Evolutionary conservation across 2,888 invertebrate genomes (phyloP).

Genomic region (Argyresthia goedartella): DNA sequence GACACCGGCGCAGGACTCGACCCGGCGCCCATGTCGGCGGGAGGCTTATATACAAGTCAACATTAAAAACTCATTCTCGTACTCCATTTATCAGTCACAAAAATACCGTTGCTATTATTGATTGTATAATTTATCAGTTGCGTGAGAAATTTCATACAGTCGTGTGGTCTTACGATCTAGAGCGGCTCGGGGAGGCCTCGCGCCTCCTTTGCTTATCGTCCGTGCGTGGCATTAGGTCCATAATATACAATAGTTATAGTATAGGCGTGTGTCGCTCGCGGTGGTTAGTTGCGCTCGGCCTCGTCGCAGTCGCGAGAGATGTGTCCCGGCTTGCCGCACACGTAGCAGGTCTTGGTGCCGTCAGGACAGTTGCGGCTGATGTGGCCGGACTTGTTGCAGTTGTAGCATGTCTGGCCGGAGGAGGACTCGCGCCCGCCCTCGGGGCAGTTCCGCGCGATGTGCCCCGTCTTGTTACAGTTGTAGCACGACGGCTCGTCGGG

Average conservation of each 20-base stretch:
- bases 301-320: constrained; percentile 92
- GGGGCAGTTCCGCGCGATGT: constrained; percentile 89
- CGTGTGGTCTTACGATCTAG: constrained; percentile 52
- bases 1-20: constrained; percentile 19
- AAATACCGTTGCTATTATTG: constrained; percentile 33
- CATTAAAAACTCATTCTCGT: constrained; percentile 38
- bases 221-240: constrained; percentile 55
- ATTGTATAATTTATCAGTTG: constrained; percentile 53
- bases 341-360: constrained; percentile 91
- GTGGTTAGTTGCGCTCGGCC: constrained; percentile 75
- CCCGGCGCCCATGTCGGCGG: constrained; percentile 21
- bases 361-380: constrained; percentile 90
- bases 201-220: constrained; percentile 66
- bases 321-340: constrained; percentile 92
- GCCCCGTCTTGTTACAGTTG: constrained; percentile 95
- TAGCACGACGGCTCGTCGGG: constrained; percentile 90
- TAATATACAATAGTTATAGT: constrained; percentile 56
- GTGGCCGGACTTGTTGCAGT: constrained; percentile 94
- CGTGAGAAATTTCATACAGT: constrained; percentile 47
- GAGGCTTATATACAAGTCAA: constrained; percentile 63
- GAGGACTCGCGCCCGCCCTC: constrained; percentile 76
- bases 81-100: constrained; percentile 31
- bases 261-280: constrained; percentile 22
- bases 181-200: constrained; percentile 34
- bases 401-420: constrained; percentile 88